Percentiles rank a stretch among this genome's conserved stretches.
Conservation (phyloP, 2,797 vertebrate genomes). For the Coluber constrictor region DNA sequence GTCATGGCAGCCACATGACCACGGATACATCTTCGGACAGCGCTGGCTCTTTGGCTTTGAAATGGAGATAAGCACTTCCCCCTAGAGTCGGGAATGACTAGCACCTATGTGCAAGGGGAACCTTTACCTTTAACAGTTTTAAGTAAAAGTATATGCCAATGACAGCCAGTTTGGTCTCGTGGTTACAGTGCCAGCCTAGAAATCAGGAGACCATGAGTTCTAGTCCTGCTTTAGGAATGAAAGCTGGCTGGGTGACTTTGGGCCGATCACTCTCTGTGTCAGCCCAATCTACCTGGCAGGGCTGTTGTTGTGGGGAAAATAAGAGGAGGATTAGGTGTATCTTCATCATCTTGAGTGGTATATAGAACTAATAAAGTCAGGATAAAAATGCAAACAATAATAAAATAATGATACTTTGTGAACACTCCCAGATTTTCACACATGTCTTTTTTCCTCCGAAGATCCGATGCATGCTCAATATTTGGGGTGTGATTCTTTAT, state of each 20-base stretch:
- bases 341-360: background rate
- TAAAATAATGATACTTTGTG: background rate
- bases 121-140: no score
- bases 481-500: slow-evolving; percentile 76
- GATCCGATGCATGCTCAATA: slow-evolving; percentile 78
- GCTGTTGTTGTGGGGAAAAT: background rate
- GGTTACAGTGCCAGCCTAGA: background rate
- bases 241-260: background rate
- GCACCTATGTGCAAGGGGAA: no score
- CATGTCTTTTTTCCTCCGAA: background rate
- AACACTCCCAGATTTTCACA: background rate
- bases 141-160: background rate
- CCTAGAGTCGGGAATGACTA: no score
- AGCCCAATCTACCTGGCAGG: background rate
- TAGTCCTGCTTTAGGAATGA: background rate
- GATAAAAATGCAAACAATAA: background rate
- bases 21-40: no score
- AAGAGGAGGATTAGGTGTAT: background rate
- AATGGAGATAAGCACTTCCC: no score
- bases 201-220: background rate
- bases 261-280: background rate
- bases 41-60: no score
- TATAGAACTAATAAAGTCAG: background rate
- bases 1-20: no score
- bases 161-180: background rate